phyloP scores from a whole-genome alignment of 2,797 vertebrate genomes.

The Cossypha heuglini region DNA sequence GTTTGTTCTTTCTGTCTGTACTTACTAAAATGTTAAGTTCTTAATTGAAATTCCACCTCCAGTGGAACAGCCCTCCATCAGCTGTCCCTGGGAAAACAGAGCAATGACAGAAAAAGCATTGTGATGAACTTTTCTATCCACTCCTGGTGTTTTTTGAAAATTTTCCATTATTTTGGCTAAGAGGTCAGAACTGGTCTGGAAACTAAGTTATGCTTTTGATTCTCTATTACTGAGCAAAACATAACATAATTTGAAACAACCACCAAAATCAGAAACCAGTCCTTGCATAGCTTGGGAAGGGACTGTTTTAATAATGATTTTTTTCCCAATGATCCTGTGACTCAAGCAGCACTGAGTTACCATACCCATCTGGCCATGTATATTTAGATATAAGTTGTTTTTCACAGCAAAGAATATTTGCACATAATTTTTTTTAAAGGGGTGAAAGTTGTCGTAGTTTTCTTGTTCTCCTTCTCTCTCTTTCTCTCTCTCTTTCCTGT shows the following conservation, averaged over 20 bases:
- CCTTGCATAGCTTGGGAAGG: neutral
- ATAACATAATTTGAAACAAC: neutral
- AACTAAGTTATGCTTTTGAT: neutral
- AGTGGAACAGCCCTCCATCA: neutral
- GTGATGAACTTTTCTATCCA: neutral
- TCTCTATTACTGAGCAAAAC: constrained; percentile 11
- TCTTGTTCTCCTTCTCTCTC: neutral
- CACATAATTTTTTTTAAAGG: neutral
- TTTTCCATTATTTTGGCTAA: constrained; percentile 23
- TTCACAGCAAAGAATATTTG: neutral
- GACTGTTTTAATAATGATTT: neutral
- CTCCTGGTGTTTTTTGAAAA: neutral
- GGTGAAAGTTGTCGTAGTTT: neutral
- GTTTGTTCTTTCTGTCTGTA: neutral
- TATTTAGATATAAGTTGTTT: neutral
- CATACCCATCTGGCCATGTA: neutral
- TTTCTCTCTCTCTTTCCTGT: neutral
- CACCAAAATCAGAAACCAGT: neutral
- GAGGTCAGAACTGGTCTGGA: neutral
- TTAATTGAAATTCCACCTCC: constrained; percentile 56
- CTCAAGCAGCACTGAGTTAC: neutral
- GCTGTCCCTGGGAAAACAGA: neutral
- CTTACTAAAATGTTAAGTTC: constrained; percentile 25
- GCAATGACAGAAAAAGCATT: neutral
- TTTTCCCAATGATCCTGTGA: neutral